Conservation (phyloP, 1,140 invertebrate species). For the Ruditapes philippinarum region DNA sequence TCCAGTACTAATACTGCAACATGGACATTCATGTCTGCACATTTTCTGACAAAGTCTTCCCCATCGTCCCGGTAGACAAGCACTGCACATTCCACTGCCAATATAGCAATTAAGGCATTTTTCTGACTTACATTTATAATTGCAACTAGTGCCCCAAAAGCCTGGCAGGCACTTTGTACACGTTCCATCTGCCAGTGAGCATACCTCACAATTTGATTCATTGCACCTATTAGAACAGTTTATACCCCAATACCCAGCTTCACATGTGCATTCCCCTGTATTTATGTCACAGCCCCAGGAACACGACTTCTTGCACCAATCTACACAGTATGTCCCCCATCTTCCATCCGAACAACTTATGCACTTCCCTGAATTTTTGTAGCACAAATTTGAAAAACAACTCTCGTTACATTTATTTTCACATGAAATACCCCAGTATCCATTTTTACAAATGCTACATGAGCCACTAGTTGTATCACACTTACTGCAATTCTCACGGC, state of each 20-base stretch:
- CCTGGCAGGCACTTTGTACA: background rate
- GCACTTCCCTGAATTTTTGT: background rate
- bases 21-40: background rate
- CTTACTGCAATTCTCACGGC: background rate
- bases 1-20: background rate
- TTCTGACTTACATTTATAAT: background rate
- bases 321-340: background rate
- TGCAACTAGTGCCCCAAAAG: background rate
- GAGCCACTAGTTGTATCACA: background rate
- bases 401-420: background rate
- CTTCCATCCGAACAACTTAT: background rate
- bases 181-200: background rate
- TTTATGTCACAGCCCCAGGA: background rate
- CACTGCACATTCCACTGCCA: background rate
- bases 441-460: background rate
- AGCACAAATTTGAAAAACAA: background rate
- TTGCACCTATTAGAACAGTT: background rate
- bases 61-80: background rate
- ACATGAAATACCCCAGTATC: background rate
- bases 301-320: background rate
- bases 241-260: background rate
- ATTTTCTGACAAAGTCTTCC: background rate
- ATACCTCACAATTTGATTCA: background rate
- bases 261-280: background rate
- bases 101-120: background rate